phyloP scores from a whole-genome alignment of 2,888 invertebrate genomes.

The Acronicta leporina region DNA sequence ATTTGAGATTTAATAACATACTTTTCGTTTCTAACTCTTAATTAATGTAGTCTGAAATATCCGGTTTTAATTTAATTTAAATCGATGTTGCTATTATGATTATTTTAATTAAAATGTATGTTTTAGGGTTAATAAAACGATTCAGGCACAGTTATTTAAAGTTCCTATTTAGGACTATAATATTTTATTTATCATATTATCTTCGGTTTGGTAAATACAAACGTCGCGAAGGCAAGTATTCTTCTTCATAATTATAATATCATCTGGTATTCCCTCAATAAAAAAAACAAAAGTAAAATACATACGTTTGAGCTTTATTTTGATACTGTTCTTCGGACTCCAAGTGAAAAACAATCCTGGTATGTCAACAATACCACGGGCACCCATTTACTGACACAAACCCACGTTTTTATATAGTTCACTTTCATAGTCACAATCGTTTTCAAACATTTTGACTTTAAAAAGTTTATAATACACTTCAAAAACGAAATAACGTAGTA shows the following conservation, averaged over 20 bases:
- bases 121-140: conserved; percentile 23
- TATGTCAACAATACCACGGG: conserved; percentile 82
- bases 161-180: too few species aligned
- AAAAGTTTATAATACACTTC: conserved; percentile 46
- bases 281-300: conserved; percentile 38
- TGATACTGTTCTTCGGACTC: conserved; percentile 86
- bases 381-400: conserved; percentile 86
- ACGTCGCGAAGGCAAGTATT: not conserved
- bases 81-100: conserved; percentile 5
- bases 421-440: conserved; percentile 51
- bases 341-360: conserved; percentile 85
- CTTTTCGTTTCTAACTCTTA: not conserved
- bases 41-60: conserved; percentile 9
- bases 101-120: conserved; percentile 21
- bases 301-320: conserved; percentile 88
- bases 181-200: conserved; percentile 5
- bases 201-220: conserved; percentile 1
- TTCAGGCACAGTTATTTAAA: too few species aligned
- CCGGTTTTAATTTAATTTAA: not conserved
- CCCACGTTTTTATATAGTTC: conserved; percentile 69
- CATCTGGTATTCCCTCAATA: too few species aligned
- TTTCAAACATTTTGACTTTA: conserved; percentile 43
- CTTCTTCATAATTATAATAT: too few species aligned
- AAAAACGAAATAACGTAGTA: conserved; percentile 46
- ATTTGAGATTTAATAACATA: not conserved